Conservation (phyloP, 2,797 vertebrate species). For the Mallotus villosus region DNA sequence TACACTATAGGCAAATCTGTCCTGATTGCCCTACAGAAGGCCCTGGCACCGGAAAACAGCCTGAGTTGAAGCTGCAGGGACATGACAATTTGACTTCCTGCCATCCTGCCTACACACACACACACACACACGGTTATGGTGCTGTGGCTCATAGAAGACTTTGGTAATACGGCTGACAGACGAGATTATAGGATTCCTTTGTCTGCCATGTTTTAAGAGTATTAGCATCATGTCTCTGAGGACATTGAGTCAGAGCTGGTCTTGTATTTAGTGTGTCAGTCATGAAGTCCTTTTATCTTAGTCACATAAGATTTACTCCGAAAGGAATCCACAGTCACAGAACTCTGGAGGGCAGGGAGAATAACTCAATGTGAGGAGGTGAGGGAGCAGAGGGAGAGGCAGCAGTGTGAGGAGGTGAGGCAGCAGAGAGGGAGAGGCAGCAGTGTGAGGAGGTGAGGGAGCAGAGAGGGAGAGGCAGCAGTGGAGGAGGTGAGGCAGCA, state of each 20-base stretch:
- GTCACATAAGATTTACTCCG: not conserved
- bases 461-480: not conserved
- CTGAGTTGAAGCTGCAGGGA: not conserved
- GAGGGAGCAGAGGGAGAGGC: not conserved
- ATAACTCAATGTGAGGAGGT: not conserved
- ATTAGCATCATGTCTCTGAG: not conserved
- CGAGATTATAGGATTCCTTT: not conserved
- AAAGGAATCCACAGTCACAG: not conserved
- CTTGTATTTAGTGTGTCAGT: not conserved
- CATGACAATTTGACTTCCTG: not conserved
- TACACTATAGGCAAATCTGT: too few species aligned
- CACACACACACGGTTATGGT: slow-evolving; percentile 27
- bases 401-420: not conserved
- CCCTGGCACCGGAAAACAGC: not conserved
- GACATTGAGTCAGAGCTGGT: too few species aligned
- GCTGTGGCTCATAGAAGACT: not conserved
- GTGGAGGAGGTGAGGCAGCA: not conserved
- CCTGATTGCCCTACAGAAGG: too few species aligned
- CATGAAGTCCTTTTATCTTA: not conserved
- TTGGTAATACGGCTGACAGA: not conserved
- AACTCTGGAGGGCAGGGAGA: not conserved
- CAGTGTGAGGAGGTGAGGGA: not conserved
- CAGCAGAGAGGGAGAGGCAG: not conserved
- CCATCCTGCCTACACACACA: slow-evolving; percentile 1
- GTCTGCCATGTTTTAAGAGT: not conserved